These are phyloP conservation scores for Drosophila percnosoma DNA, from an alignment of 2,888 invertebrate species.

Conservation along the genomic window DNA sequence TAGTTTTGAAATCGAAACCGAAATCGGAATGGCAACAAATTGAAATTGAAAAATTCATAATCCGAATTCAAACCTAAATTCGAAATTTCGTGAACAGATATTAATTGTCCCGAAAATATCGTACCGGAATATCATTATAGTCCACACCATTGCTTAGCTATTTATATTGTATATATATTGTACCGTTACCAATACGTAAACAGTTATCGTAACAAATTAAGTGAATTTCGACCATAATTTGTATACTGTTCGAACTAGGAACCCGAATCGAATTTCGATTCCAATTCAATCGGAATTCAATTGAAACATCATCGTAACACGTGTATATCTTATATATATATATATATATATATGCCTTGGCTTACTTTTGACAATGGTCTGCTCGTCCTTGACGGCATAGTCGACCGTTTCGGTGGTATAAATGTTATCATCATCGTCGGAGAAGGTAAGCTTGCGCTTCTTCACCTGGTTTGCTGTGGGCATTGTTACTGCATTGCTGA, in stretches of 20 bases:
- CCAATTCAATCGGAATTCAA: not conserved
- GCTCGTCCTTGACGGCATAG: constrained; percentile 82
- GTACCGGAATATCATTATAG: not conserved
- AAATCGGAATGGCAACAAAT: not conserved
- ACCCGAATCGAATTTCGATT: not conserved
- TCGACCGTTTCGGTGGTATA: constrained; percentile 84
- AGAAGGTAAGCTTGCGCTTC: constrained; percentile 84
- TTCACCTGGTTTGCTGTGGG: constrained; percentile 70
- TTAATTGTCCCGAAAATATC: not conserved
- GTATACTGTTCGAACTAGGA: not conserved
- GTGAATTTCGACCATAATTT: not conserved
- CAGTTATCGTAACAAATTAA: not conserved
- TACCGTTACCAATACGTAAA: not conserved
- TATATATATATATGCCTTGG: not conserved
- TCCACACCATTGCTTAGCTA: not conserved
- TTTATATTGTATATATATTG: not conserved
- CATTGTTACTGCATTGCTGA: constrained; percentile 73
- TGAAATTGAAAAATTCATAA: not conserved
- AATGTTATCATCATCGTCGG: constrained; percentile 84
- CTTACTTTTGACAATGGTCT: constrained; percentile 83
- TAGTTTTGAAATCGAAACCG: not conserved
- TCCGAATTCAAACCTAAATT: not conserved
- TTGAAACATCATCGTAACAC: not conserved
- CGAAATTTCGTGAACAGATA: not conserved
- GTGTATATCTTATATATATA: too few species aligned